Percentiles rank a stretch among this genome's conserved stretches.
Conservation (phyloP, 2,797 vertebrate species). For the Scolopax bukidnonensis region DNA sequence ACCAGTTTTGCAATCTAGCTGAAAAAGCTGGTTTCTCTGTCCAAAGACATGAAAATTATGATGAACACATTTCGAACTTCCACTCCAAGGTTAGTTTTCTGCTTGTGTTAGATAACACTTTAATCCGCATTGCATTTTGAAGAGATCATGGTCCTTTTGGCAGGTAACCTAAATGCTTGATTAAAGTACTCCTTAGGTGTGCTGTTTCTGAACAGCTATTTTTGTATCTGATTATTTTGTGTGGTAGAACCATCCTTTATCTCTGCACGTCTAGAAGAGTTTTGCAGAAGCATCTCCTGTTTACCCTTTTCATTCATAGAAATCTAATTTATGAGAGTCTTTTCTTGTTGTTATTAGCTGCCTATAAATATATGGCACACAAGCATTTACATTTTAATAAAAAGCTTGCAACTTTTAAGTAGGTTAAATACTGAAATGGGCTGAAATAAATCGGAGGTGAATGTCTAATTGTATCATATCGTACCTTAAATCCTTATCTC, state of each 20-base stretch:
- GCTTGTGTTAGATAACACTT: constrained; percentile 85
- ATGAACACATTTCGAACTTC: constrained; percentile 93
- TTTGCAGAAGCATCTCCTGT: constrained; percentile 78
- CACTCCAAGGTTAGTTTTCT: constrained; percentile 94
- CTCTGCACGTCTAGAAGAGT: constrained; percentile 77
- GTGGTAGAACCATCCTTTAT: constrained; percentile 82
- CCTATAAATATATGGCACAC: constrained; percentile 64
- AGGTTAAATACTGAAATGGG: constrained; percentile 73
- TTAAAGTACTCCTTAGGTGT: constrained; percentile 84
- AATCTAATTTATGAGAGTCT: constrained; percentile 74
- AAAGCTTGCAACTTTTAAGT: constrained; percentile 74
- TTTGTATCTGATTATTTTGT: constrained; percentile 85
- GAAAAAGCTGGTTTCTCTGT: constrained; percentile 89
- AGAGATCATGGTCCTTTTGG: constrained; percentile 86
- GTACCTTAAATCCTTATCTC: constrained; percentile 81
- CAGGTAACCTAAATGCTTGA: constrained; percentile 86
- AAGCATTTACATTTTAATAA: constrained; percentile 75
- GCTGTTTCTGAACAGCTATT: constrained; percentile 80
- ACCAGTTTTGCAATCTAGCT: constrained; percentile 92
- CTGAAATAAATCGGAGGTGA: constrained; percentile 79
- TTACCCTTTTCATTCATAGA: constrained; percentile 78
- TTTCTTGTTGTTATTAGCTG: constrained; percentile 62
- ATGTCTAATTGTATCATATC: constrained; percentile 85
- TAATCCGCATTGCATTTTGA: constrained; percentile 85
- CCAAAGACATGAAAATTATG: constrained; percentile 94